Base-by-base conservation (phyloP, 2,113 vertebrate species). In the Prinia subflava region DNA sequence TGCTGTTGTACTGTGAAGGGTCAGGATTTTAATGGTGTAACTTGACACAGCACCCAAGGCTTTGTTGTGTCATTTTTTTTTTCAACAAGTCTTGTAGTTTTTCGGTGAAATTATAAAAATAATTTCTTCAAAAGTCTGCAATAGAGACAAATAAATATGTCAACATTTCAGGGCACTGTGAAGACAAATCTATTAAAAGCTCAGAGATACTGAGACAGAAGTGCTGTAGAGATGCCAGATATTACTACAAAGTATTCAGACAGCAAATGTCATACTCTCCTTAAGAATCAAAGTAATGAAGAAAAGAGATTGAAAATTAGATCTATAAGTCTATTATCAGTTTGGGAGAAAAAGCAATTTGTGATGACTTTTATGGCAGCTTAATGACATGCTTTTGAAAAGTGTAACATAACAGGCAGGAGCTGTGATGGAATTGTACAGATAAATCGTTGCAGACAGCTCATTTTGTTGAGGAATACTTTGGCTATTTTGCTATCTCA, bases 201-300 rank as follows among this genome's bases (percentile, higher is more conserved):
- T 88, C 7, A 5, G 65, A 91, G 46, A 62, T 87, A 13, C 67
- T 94, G 42, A 90, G 62, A 76, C 81, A 82, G 65, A 87, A 89
- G 50, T 86, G 87, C 82, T 91, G 55, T 67, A 67, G 78, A 90
- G 76, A 69, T 94, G 85, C 78, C 71, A 88, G 85, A 49, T 88
- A 96, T 41, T 93, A 88, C 79, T 83, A 78, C 71, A 83, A 95
- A 88, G 90, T 94, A 83, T 95, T 95, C 88, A 94, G 85, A 83
- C 82, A 83, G 87, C 71, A 88, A 90, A 74, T 94, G 88, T 96
- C 87, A 85, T 86, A 28, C 12, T 88, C 64, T 93, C 60, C 79
- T 96, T 96, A 95, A 93, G 94, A 95, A 94, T 92, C 73, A 94
- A 94, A 92, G 95, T 94, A 92, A 97, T 87, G 92, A 93, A 96